Conservation (phyloP, 2,113 vertebrate genomes). For the Romanogobio albipinnatus region DNA sequence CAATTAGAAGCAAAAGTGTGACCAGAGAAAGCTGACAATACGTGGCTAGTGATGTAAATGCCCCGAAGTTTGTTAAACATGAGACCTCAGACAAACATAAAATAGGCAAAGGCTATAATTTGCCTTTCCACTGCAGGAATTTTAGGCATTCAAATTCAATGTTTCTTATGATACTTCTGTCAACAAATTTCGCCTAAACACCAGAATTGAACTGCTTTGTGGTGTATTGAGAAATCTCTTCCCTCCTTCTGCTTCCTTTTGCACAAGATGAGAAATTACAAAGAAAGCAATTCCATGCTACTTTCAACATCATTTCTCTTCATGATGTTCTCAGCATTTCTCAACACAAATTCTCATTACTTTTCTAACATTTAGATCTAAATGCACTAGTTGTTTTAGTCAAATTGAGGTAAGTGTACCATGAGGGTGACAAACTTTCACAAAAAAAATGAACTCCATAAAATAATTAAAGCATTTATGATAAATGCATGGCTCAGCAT, state of each 20-base stretch:
- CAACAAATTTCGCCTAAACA: not conserved
- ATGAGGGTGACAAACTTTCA: not conserved
- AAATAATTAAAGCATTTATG: not conserved
- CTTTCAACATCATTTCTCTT: not conserved
- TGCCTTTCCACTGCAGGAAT: not conserved
- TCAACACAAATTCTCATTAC: not conserved
- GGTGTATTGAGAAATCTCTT: conserved; percentile 48
- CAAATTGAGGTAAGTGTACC: not conserved
- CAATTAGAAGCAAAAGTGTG: not conserved
- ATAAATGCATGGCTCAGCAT: not conserved
- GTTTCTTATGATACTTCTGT: not conserved
- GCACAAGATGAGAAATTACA: conserved; percentile 41
- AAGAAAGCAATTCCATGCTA: not conserved
- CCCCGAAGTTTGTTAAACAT: not conserved
- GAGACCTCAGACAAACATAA: not conserved
- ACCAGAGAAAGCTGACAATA: conserved; percentile 8
- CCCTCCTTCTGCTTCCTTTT: conserved; percentile 48
- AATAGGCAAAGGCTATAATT: not conserved
- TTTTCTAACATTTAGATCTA: not conserved
- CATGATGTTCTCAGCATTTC: too few species aligned
- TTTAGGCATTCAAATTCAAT: not conserved
- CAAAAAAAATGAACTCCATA: not conserved
- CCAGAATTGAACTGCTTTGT: not conserved
- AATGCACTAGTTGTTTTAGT: not conserved
- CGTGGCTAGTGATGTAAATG: not conserved